Base-by-base conservation (phyloP, 2,797 vertebrate species). In the Tiaroga cobitis region DNA sequence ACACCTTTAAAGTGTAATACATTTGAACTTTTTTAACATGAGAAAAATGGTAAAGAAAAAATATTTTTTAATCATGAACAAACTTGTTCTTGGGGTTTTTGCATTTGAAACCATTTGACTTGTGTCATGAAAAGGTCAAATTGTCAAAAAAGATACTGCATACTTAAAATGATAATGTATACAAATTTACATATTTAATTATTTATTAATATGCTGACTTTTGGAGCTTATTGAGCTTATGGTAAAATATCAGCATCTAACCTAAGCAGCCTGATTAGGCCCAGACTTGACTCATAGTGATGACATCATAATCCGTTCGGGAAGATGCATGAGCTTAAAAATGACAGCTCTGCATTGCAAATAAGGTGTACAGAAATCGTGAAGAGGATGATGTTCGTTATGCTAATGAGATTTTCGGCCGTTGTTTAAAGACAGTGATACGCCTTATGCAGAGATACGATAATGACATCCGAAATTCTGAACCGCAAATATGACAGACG, bases 311-410 rank as follows among this genome's bases (percentile, higher is more conserved):
- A 70, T 70, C 49, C 49, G 51, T 54, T 80, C 61, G 5, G 41
- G 19, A 65, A 67, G 18, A 65, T 24, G 11, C 18, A 26, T 68
- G 41, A 80, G 41, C 63, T 68, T 19, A 15, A 54, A 54, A 70
- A 39, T 56, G 56, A 63, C 51, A 81, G 26, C 37, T 24, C 83
- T 76, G 80, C 16, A 37, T 59, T 74, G 78, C 73, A 87, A 84
- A 85, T 70, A 32, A 49, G 54, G 29, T 32, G 16, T 24, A 21
- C 65, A 54, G 9, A 82, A 16, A 24, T 37, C 43, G 80, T 1
- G 24, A 72, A 85, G 63, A 80, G 81, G 88, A 81, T 61, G 77
- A 86, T 37, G 69, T 79, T 84, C 37, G 29, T 81, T 87, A 83
- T 82, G 69, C 85, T 76, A 73, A 83, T 85, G 19, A 41, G 16